Base-by-base conservation (phyloP, 2,113 vertebrate species). In the Oreotrochilus melanogaster region DNA sequence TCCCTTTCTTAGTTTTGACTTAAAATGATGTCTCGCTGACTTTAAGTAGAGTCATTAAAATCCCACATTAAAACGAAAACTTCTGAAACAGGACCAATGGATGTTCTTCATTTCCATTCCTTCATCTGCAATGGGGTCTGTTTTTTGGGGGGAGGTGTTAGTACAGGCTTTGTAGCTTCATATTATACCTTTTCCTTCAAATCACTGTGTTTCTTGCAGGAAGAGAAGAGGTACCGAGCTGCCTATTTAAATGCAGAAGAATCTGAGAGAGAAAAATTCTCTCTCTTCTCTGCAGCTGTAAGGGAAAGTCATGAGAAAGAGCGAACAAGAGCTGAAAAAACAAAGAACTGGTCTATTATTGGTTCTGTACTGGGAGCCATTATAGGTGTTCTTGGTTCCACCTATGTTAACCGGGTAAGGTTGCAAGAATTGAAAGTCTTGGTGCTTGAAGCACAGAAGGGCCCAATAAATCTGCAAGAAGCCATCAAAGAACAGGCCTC, bases 271-370 rank as follows among this genome's bases (percentile, higher is more conserved):
- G 99, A 99, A 96, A 98, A 98, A 58, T 99, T 99, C 69, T 97
- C 98, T 58, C 97, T 99, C 56, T 99, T 99, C 69, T 99, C 99
- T 2, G 99, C 98, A 0, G 98, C 98, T 1, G 99, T 99, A 78
- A 97, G 99, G 35, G 99, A 97, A 94, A 99, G 99, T 86, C 99
- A 99, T 1, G 99, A 99, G 91, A 99, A 99, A 93, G 99, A 99
- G 91, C 97, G 99, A 31, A 95, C 99, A 1, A 97, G 99, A 94
- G 99, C 99, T 0, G 99, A 99, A 65, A 98, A 99, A 69, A 99
- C 99, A 8, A 99, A 99, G 97, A 99, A 99, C 98, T 99, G 99
- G 99, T 99, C 99, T 50, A 76, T 99, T 88, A 98, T 99, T 4
- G 99, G 99, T 51, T 99, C 99, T 0, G 98, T 99, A 14, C 97